A percentile compares a stretch with the other conserved stretches of the same genome.
These are phyloP conservation scores for Naso thynnoides DNA, from an alignment of 2,797 vertebrate genomes.

Conservation along the genomic window DNA sequence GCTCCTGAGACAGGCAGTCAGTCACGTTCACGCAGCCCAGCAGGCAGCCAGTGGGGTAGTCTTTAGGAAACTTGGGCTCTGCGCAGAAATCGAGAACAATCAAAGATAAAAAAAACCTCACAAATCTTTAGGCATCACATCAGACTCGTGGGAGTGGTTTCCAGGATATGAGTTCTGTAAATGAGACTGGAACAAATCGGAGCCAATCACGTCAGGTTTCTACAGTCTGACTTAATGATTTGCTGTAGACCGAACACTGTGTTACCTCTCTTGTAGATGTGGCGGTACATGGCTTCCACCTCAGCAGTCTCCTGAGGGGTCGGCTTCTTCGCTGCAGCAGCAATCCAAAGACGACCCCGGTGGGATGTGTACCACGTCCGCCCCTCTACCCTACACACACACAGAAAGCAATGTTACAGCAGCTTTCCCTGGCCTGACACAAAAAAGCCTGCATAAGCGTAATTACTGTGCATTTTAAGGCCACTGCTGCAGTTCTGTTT, in stretches of 20 bases:
- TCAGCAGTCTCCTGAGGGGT: conserved; percentile 91
- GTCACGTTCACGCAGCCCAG: conserved; percentile 92
- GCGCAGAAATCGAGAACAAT: conserved; percentile 36
- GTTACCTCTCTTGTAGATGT: conserved; percentile 88
- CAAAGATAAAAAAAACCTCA: background rate
- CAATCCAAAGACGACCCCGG: conserved; percentile 95
- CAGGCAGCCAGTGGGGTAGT: conserved; percentile 95
- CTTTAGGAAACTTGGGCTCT: conserved; percentile 88
- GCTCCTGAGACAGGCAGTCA: conserved; percentile 94
- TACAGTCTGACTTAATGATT: background rate
- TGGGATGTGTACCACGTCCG: conserved; percentile 97
- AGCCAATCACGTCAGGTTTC: no score
- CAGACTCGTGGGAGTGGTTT: background rate
- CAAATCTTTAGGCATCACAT: background rate
- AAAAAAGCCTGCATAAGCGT: background rate
- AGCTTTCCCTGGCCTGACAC: background rate
- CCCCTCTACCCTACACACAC: conserved; percentile 90
- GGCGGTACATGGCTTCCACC: conserved; percentile 89
- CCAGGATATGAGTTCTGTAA: no score
- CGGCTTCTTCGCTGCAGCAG: conserved; percentile 93
- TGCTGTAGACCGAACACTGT: background rate
- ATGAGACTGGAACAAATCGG: no score
- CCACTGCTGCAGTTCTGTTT: no score
- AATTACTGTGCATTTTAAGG: background rate
- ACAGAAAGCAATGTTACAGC: background rate